These are phyloP conservation scores for Hydropotes inermis DNA, from an alignment of 2,113 vertebrate genomes.

Conservation along the genomic window DNA sequence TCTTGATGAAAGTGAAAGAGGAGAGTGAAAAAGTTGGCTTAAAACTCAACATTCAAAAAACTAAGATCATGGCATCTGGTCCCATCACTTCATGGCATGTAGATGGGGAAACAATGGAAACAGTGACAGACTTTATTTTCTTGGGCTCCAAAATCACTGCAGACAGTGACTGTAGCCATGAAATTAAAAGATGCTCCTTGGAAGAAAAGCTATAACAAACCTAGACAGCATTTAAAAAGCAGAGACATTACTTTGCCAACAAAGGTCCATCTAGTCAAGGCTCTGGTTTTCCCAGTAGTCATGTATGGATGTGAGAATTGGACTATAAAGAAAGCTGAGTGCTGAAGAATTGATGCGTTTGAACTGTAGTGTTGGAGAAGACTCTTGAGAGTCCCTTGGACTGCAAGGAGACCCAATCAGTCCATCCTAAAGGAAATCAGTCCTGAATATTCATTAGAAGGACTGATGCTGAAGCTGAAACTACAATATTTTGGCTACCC, in stretches of 20 bases:
- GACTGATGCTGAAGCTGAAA: neutral
- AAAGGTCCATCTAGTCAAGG: neutral
- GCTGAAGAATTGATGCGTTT: rapidly evolving
- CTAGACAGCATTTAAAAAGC: neutral
- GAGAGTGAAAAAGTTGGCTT: neutral
- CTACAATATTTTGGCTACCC: neutral
- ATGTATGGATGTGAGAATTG: neutral
- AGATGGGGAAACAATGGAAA: neutral
- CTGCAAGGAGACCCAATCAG: neutral
- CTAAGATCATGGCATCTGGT: rapidly evolving
- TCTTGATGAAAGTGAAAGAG: neutral
- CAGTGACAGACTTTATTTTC: neutral
- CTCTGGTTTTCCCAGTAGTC: neutral
- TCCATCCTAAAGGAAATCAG: neutral
- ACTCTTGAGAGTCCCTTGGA: neutral
- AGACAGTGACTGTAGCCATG: neutral
- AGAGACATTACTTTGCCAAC: neutral
- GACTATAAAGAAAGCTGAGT: neutral
- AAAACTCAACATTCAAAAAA: neutral
- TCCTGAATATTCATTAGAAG: neutral
- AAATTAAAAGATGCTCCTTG: neutral
- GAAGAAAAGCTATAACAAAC: neutral
- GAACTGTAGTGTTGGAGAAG: neutral
- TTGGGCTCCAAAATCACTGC: neutral
- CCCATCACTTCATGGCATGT: neutral